A percentile compares a stretch with the other conserved stretches of the same genome.
Evolutionary conservation across 2,888 invertebrate genomes (phyloP).

Genomic region (Eupithecia insigniata): DNA sequence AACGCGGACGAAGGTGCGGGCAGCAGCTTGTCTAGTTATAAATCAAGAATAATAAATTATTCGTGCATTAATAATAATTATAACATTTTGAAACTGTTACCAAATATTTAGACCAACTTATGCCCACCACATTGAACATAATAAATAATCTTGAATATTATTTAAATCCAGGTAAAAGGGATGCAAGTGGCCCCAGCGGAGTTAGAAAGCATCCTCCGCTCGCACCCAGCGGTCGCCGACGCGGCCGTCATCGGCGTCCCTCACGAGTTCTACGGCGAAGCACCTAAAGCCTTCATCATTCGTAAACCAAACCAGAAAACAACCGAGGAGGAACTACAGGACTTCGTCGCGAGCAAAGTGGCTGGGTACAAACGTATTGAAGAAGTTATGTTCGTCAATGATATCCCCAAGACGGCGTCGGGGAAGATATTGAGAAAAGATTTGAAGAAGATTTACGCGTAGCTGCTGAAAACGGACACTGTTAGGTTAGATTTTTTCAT

Average conservation of each 20-base stretch:
- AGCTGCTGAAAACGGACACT: slow-evolving; percentile 12
- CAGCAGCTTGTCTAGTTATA: too few relatives aligned
- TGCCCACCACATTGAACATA: too few relatives aligned
- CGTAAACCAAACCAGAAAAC: slow-evolving; percentile 76
- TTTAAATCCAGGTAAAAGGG: slow-evolving; percentile 83
- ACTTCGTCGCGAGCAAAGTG: slow-evolving; percentile 87
- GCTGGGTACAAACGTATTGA: slow-evolving; percentile 90
- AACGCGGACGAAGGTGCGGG: too few relatives aligned
- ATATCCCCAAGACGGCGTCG: slow-evolving; percentile 90
- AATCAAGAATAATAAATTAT: too few relatives aligned
- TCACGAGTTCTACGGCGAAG: slow-evolving; percentile 89
- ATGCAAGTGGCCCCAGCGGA: slow-evolving; percentile 95
- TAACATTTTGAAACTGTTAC: too few relatives aligned
- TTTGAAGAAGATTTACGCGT: slow-evolving; percentile 81
- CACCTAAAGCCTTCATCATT: slow-evolving; percentile 91
- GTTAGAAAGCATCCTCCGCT: slow-evolving; percentile 89
- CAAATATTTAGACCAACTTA: too few relatives aligned
- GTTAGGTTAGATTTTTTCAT: neutral
- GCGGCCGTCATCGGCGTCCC: slow-evolving; percentile 94
- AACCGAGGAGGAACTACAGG: slow-evolving; percentile 74
- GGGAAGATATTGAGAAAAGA: slow-evolving; percentile 91
- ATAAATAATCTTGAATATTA: neutral
- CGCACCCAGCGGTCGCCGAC: slow-evolving; percentile 90
- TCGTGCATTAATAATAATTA: too few relatives aligned
- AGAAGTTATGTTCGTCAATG: slow-evolving; percentile 86